Percentiles rank a stretch among this genome's conserved stretches.
Evolutionary conservation across 1,140 invertebrate genomes (phyloP).

Genomic region (Conopomorpha cramerella): DNA sequence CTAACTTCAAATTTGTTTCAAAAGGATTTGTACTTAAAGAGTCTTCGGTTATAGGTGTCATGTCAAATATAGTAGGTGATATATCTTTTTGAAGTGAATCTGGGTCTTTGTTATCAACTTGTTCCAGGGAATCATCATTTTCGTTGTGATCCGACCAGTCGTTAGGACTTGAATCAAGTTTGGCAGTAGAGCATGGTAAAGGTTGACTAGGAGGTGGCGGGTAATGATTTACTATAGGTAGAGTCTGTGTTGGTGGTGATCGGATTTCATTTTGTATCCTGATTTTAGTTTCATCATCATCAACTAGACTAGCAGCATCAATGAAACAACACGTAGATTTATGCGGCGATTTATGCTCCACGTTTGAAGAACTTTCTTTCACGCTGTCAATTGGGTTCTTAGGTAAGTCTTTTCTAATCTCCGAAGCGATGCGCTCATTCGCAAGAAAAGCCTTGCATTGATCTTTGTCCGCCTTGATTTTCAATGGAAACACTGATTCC

Average conservation of each 20-base stretch:
- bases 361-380: slow-evolving; percentile 6
- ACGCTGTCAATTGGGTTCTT: slow-evolving; percentile 2
- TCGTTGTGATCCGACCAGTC: slow-evolving; percentile 38
- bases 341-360: slow-evolving; percentile 17
- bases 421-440: slow-evolving; percentile 17
- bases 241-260: no score
- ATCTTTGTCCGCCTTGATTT: slow-evolving; percentile 19
- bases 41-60: slow-evolving; percentile 34
- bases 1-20: slow-evolving; percentile 9
- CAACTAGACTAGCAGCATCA: slow-evolving; percentile 72
- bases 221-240: no score
- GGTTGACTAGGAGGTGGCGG: slow-evolving; percentile 23
- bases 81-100: slow-evolving; percentile 33
- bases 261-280: slow-evolving; percentile 7
- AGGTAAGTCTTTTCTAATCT: slow-evolving; percentile 7
- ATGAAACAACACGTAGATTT: slow-evolving; percentile 67
- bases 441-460: slow-evolving; percentile 28
- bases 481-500: slow-evolving; percentile 63
- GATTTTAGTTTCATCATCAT: slow-evolving; percentile 62
- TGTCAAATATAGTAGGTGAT: slow-evolving; percentile 41
- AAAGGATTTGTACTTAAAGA: slow-evolving; percentile 21
- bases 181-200: slow-evolving; percentile 24
- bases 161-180: slow-evolving; percentile 24
- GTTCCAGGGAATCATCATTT: slow-evolving; percentile 43
- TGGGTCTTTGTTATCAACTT: slow-evolving; percentile 26